Evolutionary conservation across 2,888 invertebrate species (phyloP).

Genomic region (Sturmia bella): DNA sequence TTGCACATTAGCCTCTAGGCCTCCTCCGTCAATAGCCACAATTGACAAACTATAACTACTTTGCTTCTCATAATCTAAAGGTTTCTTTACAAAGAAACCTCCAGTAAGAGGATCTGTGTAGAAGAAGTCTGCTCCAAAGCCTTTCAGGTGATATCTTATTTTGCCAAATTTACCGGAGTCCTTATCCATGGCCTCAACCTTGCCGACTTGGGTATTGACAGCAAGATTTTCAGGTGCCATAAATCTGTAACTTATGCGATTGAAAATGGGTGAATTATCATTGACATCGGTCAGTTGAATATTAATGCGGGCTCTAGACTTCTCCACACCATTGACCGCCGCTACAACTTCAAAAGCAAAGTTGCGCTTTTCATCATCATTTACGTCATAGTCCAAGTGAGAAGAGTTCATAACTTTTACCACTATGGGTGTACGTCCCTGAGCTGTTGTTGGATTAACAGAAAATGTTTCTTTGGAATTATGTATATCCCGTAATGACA

Average conservation of each 20-base stretch:
- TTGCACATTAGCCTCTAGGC: slow-evolving; percentile 87
- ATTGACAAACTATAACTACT: slow-evolving; percentile 90
- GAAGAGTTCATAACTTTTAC: slow-evolving; percentile 86
- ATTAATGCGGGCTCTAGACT: slow-evolving; percentile 85
- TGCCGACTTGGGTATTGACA: slow-evolving; percentile 85
- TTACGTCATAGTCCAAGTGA: slow-evolving; percentile 88
- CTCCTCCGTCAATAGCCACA: slow-evolving; percentile 91
- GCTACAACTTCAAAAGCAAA: slow-evolving; percentile 88
- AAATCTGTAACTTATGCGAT: slow-evolving; percentile 85
- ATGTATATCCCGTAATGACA: slow-evolving; percentile 84
- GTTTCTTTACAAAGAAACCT: slow-evolving; percentile 85
- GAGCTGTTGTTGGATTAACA: slow-evolving; percentile 86
- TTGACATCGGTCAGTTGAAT: slow-evolving; percentile 89
- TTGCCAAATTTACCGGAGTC: slow-evolving; percentile 89
- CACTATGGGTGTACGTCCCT: slow-evolving; percentile 88
- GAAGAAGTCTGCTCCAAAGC: slow-evolving; percentile 91
- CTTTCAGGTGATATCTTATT: slow-evolving; percentile 88
- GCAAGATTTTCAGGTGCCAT: slow-evolving; percentile 86
- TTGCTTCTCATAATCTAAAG: slow-evolving; percentile 90
- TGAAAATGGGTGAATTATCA: slow-evolving; percentile 89
- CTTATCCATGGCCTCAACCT: slow-evolving; percentile 86
- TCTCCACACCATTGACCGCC: slow-evolving; percentile 83
- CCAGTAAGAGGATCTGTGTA: slow-evolving; percentile 86
- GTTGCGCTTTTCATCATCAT: slow-evolving; percentile 83
- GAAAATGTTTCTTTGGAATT: slow-evolving; percentile 85